Evolutionary conservation across 2,888 invertebrate species (phyloP).

Genomic region (Malachius bipustulatus): DNA sequence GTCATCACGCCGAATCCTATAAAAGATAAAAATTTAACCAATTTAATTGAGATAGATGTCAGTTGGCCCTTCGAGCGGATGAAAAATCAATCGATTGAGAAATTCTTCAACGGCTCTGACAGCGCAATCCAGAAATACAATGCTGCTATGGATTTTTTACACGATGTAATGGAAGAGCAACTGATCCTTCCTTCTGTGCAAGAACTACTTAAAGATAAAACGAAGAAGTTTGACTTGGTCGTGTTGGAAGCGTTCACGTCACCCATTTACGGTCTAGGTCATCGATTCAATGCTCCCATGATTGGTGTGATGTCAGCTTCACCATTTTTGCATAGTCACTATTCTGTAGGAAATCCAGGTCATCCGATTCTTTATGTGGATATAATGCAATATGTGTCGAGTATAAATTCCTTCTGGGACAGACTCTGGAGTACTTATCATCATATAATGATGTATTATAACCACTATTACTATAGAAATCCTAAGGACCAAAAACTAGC

Average conservation of each 20-base stretch:
- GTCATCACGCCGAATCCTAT: conserved; percentile 35
- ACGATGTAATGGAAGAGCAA: too few species aligned
- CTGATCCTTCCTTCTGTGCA: conserved; percentile 8
- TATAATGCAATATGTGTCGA: conserved; percentile 5
- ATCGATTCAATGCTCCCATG: conserved; percentile 14
- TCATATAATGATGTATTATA: neutral
- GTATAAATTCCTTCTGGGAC: conserved; percentile 4
- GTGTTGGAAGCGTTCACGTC: conserved; percentile 14
- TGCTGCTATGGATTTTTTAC: too few species aligned
- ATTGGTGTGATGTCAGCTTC: conserved; percentile 21
- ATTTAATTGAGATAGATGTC: conserved; percentile 29
- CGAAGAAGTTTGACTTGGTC: conserved; percentile 15
- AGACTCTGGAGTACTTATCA: conserved; percentile 3
- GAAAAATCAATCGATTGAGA: conserved; percentile 8
- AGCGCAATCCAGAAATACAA: neutral
- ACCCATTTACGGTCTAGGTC: conserved; percentile 10
- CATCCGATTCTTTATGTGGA: conserved; percentile 25
- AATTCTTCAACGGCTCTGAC: neutral
- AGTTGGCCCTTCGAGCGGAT: conserved; percentile 25
- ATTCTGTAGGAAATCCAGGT: conserved; percentile 23
- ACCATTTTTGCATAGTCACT: conserved; percentile 16
- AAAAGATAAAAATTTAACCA: conserved; percentile 25
- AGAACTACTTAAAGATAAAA: conserved; percentile 7
- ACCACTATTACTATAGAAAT: neutral
- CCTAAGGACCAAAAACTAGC: neutral